Percentiles rank a stretch among this genome's conserved stretches.
phyloP scores from a whole-genome alignment of 2,888 invertebrate genomes.

The Amiota communis region DNA sequence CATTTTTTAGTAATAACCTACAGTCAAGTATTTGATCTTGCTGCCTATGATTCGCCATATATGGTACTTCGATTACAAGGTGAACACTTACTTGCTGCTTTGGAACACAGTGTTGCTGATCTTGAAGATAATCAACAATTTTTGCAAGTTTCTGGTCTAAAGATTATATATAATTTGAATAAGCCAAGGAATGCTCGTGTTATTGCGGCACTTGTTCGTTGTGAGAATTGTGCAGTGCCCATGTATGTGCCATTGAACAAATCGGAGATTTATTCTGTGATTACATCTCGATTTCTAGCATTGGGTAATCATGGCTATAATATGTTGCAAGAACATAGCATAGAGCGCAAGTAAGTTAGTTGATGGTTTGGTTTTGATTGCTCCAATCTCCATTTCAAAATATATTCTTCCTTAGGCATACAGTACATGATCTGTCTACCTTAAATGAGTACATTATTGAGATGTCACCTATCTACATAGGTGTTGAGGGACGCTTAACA shows the following conservation, averaged over 20 bases:
- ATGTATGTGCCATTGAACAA: slow-evolving; percentile 76
- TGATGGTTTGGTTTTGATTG: neutral
- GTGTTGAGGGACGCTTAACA: slow-evolving; percentile 45
- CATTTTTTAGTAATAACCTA: slow-evolving; percentile 36
- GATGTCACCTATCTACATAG: slow-evolving; percentile 42
- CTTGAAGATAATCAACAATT: slow-evolving; percentile 31
- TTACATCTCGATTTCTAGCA: slow-evolving; percentile 77
- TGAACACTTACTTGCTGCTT: slow-evolving; percentile 31
- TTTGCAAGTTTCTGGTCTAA: slow-evolving; percentile 76
- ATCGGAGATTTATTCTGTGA: slow-evolving; percentile 76
- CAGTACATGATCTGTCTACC: slow-evolving; percentile 47
- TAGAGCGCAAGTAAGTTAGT: slow-evolving; percentile 52
- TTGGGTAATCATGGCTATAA: slow-evolving; percentile 80
- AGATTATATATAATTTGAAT: slow-evolving; percentile 75
- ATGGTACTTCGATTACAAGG: slow-evolving; percentile 37
- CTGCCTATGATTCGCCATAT: slow-evolving; percentile 35
- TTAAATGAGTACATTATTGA: slow-evolving; percentile 41
- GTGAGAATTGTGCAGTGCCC: slow-evolving; percentile 78
- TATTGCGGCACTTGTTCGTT: slow-evolving; percentile 75
- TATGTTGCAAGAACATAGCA: slow-evolving; percentile 66
- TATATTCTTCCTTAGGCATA: slow-evolving; percentile 37
- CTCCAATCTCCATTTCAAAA: neutral
- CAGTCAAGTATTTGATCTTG: slow-evolving; percentile 34
- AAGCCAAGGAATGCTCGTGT: slow-evolving; percentile 77
- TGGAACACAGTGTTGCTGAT: slow-evolving; percentile 37